Percentiles rank a stretch among this genome's conserved stretches.
phyloP scores from a whole-genome alignment of 1,140 invertebrate genomes.

The Monomorium pharaonis region DNA sequence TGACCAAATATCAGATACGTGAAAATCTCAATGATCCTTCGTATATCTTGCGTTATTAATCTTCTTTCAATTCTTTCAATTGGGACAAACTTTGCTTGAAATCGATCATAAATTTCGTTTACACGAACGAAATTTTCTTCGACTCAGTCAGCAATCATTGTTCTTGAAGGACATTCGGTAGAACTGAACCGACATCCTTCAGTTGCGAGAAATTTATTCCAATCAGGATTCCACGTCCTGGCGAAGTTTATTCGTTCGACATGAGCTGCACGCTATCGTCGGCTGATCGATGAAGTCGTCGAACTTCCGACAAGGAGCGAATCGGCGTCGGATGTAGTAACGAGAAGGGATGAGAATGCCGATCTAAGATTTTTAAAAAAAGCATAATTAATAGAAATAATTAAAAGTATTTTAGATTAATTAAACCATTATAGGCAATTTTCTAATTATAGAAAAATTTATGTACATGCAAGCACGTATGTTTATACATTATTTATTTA shows the following conservation, averaged over 20 bases:
- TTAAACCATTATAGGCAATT: neutral
- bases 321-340: slow-evolving; percentile 84
- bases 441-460: neutral
- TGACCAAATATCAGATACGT: neutral
- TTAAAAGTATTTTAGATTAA: neutral
- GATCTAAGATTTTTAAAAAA: slow-evolving; percentile 78
- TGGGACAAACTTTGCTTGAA: slow-evolving; percentile 7
- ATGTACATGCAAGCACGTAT: neutral
- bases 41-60: neutral
- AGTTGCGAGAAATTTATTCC: slow-evolving; percentile 28
- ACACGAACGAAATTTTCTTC: neutral
- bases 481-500: slow-evolving; percentile 16
- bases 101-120: slow-evolving; percentile 17
- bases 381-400: neutral
- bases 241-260: slow-evolving; percentile 79
- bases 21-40: neutral
- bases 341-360: slow-evolving; percentile 84
- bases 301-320: slow-evolving; percentile 84
- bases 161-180: neutral
- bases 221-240: neutral
- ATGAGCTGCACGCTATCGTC: slow-evolving; percentile 86
- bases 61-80: neutral
- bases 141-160: neutral
- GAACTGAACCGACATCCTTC: neutral
- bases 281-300: slow-evolving; percentile 83